Base-by-base conservation (phyloP, 2,888 invertebrate species). In the Hypomecis atomaria region DNA sequence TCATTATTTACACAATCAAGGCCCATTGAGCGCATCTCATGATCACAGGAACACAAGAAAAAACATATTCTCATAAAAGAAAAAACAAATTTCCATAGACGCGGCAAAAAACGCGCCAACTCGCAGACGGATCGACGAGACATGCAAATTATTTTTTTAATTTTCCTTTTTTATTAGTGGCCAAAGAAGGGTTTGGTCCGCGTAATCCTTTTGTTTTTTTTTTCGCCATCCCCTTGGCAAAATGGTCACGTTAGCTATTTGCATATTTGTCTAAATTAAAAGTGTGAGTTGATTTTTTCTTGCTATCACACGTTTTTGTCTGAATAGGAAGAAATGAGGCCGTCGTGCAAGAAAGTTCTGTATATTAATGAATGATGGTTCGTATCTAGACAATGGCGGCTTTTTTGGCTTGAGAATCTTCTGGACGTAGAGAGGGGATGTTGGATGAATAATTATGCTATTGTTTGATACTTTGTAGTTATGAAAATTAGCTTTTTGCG, bases 231-330 rank as follows among this genome's bases (percentile, higher is more conserved):
- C 87, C 89, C 85, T 89, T 87, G 75, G 88, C 85, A 88, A 91
- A 89, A 91, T 92, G 91, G 91, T 92, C 92, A 92, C 92, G 92
- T 91, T 84, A 78, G 77, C 63, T 72, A 92, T 92, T 92, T 88
- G 86, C 92, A 91, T 92, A 89, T 87, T 85, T 77, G 89, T 83
- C 85, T 89, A 89, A 90, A 89, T 90, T 89, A 90, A 84, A 84
- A 79, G 73, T 72, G 85, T 89, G 90, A 82, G 85, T 78, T 78
- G 72, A 74, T 88, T 90, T 90, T 90, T 92, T 90, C 79, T 65
- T 67, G 62, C 70, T 81, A 86, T 92, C 92, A 88, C 92, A 92
- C 92, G 91, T 89, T 92, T 89, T 91, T 90, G 77, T 65, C 84
- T 87, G 86, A 87, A 87, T 78, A 77, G 70, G 73, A 78, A 71